Base-by-base conservation (phyloP, 2,113 vertebrate genomes). In the Azemiops feae region DNA sequence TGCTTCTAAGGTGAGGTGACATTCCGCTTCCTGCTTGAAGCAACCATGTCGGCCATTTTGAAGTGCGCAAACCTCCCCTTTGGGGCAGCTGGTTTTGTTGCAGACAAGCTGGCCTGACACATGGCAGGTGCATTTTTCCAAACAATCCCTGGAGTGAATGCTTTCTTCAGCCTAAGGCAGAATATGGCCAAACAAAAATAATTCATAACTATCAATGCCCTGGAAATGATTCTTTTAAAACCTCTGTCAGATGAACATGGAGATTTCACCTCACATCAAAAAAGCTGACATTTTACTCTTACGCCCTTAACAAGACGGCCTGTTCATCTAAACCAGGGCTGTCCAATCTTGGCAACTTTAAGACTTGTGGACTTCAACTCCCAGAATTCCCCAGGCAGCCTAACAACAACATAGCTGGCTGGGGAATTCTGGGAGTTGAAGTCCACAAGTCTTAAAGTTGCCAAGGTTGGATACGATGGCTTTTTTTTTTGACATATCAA, bases 31-130 rank as follows among this genome's bases (percentile, higher is more conserved):
- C 34, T 93, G 47, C 8, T 18, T 25, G 95, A 91, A 74, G 93
- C 97, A 97, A n/a, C 88, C 64, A 25, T 95, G 93, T 47, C 9
- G 5, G 18, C 96, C 97, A 0, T 92, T 92, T 39, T 93, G 93
- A 30, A 97, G 12, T 0, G 47, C 87, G 2, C 97, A 97, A 0
- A 90, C 1, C 0, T 14, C 87, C 53, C 90, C 96, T 1, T 18
- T 0, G 1, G 74, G 50, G 39, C 97, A 97, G 91, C 91, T 69
- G 34, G 43, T n/a, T 22, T 22, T 23, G n/a, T 69, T 58, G 22
- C 95, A 96, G 64, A 47, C 55, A 0, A 64, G 58, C 3, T 20
- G 55, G 3, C 93, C 52, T 1, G 64, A 6, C 0, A 64, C 92
- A 50, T 93, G 87, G 55, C 96, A 97, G 54, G 74, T 96, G 54